phyloP scores from a whole-genome alignment of 2,888 invertebrate species.

The Notodonta ziczac region DNA sequence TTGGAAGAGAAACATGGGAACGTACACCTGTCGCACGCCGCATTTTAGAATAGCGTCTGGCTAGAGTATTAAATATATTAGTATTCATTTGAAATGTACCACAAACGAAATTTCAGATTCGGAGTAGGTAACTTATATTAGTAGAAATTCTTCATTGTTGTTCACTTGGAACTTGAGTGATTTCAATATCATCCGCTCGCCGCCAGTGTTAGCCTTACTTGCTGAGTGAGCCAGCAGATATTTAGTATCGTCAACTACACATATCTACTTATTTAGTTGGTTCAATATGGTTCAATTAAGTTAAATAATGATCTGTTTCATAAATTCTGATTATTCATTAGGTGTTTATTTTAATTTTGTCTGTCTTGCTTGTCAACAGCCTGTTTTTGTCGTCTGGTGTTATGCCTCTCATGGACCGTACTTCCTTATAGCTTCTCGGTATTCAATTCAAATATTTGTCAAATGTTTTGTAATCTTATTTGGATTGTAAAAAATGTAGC shows the following conservation, averaged over 20 bases:
- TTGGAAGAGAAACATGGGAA: constrained; percentile 66
- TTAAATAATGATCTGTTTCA: too few relatives aligned
- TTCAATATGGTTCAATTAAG: neutral
- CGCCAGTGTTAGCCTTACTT: constrained; percentile 58
- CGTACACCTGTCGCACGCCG: constrained; percentile 63
- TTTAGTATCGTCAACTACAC: neutral
- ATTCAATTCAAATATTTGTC: too few relatives aligned
- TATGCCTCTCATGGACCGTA: too few relatives aligned
- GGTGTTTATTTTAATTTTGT: too few relatives aligned
- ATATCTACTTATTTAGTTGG: neutral
- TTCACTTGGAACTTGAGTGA: constrained; percentile 48
- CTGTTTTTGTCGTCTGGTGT: too few relatives aligned
- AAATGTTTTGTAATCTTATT: too few relatives aligned
- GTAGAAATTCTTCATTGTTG: constrained; percentile 28
- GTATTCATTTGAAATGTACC: constrained; percentile 41
- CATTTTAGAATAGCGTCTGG: constrained; percentile 55
- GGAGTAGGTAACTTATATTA: constrained; percentile 31
- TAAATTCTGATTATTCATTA: too few relatives aligned
- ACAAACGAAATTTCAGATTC: constrained; percentile 27
- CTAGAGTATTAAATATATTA: constrained; percentile 50
- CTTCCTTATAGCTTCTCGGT: too few relatives aligned
- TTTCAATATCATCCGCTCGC: constrained; percentile 42
- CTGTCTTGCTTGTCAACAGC: too few relatives aligned
- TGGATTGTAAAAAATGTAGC: too few relatives aligned
- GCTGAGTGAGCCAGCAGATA: constrained; percentile 61